These are phyloP conservation scores for Clarias platycephalus DNA, from an alignment of 2,797 vertebrate species.

Conservation along the genomic window DNA sequence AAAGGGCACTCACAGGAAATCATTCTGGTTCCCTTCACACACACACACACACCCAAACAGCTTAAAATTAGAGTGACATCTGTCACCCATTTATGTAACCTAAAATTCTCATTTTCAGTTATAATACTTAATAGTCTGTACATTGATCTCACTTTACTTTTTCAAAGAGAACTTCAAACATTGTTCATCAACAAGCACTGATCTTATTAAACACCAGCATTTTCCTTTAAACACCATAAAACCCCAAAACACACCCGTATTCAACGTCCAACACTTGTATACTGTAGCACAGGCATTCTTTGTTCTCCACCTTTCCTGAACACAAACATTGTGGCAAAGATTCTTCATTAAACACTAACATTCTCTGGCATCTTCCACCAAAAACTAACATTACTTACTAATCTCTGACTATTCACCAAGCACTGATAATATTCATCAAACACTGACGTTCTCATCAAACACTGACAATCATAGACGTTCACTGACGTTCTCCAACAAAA, in stretches of 20 bases:
- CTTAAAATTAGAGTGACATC: neutral
- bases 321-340: too few species aligned
- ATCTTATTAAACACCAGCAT: neutral
- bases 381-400: neutral
- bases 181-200: neutral
- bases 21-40: neutral
- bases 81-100: neutral
- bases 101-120: neutral
- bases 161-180: neutral
- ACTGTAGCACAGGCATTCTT: neutral
- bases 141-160: neutral
- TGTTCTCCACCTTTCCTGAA: too few species aligned
- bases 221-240: neutral
- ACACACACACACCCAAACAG: neutral
- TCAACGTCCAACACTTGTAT: neutral
- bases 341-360: neutral
- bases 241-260: too few species aligned
- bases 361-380: neutral
- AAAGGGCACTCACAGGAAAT: conserved; percentile 35
- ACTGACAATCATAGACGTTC: neutral
- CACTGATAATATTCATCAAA: neutral
- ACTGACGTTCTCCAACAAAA: neutral
- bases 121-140: neutral
- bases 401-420: neutral
- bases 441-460: neutral